Conservation (phyloP, 2,888 invertebrate genomes). For the Aelia acuminata region DNA sequence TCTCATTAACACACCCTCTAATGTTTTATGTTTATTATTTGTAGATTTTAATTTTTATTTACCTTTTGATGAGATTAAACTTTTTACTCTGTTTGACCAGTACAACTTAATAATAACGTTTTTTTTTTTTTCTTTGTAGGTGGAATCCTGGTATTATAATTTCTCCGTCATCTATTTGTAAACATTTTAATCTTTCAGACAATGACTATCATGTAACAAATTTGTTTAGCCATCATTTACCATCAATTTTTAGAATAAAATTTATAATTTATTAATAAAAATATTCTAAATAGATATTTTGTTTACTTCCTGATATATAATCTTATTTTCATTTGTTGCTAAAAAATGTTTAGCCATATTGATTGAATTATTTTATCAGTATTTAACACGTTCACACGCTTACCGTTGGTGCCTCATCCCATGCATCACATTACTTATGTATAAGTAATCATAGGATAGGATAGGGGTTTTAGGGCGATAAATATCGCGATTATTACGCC, state of each 20-base stretch:
- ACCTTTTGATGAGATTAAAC: too few species aligned
- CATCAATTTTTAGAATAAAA: not conserved
- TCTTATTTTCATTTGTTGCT: not conserved
- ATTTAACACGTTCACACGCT: too few species aligned
- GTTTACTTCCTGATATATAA: not conserved
- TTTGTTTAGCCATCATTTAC: not conserved
- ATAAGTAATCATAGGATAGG: too few species aligned
- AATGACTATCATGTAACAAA: not conserved
- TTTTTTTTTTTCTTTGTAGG: not conserved
- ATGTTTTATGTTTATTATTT: too few species aligned
- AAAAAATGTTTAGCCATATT: not conserved
- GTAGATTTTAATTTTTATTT: too few species aligned
- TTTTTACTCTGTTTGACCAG: too few species aligned
- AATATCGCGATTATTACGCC: too few species aligned
- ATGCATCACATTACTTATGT: too few species aligned
- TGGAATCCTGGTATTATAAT: not conserved
- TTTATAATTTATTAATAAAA: constrained; percentile 35
- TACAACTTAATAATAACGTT: too few species aligned
- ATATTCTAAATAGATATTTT: not conserved
- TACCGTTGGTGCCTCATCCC: too few species aligned
- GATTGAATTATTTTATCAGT: not conserved
- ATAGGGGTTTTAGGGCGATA: too few species aligned
- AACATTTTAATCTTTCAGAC: not conserved
- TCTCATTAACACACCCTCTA: too few species aligned
- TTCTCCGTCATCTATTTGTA: not conserved